Evolutionary conservation across 2,888 invertebrate genomes (phyloP).

Genomic region (Phaonia tiefii): DNA sequence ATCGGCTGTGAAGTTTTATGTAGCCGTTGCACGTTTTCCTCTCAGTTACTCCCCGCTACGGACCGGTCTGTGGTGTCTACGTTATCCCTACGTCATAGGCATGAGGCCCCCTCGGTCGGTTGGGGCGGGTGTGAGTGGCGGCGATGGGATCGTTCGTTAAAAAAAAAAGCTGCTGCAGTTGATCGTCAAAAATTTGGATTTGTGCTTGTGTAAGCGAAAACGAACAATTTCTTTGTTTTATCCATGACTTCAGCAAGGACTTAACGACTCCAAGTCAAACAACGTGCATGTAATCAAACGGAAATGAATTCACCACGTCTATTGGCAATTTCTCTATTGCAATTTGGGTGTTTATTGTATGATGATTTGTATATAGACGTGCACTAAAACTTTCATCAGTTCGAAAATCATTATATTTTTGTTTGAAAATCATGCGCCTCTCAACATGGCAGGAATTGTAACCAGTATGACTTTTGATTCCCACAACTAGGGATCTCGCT

Average conservation of each 20-base stretch:
- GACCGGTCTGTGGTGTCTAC: too few relatives aligned
- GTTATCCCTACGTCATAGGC: too few relatives aligned
- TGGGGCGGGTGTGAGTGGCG: too few relatives aligned
- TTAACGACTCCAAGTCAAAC: conserved; percentile 48
- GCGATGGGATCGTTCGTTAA: too few relatives aligned
- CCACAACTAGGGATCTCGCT: conserved; percentile 45
- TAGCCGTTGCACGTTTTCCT: too few relatives aligned
- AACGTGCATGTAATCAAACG: conserved; percentile 53
- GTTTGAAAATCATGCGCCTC: conserved; percentile 36
- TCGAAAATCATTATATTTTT: conserved; percentile 35
- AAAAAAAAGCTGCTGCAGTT: conserved; percentile 34
- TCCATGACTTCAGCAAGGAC: conserved; percentile 44
- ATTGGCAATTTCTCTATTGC: conserved; percentile 45
- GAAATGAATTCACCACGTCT: conserved; percentile 43
- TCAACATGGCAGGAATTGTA: conserved; percentile 50
- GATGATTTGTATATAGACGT: conserved; percentile 34
- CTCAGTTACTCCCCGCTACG: too few relatives aligned
- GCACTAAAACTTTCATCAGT: conserved; percentile 40
- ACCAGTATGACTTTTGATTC: conserved; percentile 49
- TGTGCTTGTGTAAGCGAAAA: conserved; percentile 37
- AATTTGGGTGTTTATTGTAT: conserved; percentile 37
- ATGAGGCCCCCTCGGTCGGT: too few relatives aligned
- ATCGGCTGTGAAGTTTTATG: too few relatives aligned
- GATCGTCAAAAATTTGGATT: conserved; percentile 37
- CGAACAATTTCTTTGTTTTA: conserved; percentile 40